Evolutionary conservation across 2,113 vertebrate species (phyloP), one percentile per base, ranked within the genome.

Genomic region (Phyllopteryx taeniolatus): DNA sequence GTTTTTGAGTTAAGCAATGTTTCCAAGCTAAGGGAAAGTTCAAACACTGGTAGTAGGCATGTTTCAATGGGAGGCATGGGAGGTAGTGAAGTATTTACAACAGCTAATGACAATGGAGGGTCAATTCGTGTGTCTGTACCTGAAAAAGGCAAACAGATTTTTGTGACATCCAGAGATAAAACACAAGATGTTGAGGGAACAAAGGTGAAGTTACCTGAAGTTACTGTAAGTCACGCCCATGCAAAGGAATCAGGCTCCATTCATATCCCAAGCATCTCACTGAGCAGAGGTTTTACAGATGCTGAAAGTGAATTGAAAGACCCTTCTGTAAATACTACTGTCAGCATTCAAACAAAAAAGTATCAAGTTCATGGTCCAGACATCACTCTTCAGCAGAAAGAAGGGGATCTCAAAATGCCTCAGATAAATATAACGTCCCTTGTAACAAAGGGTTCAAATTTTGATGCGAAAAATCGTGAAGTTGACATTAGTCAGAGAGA

Each of bases 1-100:
- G 82, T 83, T 76, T 90, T 86, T 85, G 90, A 90, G 63, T 73
- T 84, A 84, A 78, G 86, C 1, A 83, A 86, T 76, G 54, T 85
- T 77, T 75, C 89, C 76, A 83, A 66, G 44, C 44, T 47, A 66
- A 47, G 14, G 44, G 64, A 46, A 27, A 75, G 78, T 43, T 72
- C 74, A 86, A 81, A 76, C 72, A 82, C 70, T 81, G 86, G 77
- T 35, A 63, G 62, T 65, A 82, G 70, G 14, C 33, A 77, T 72
- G 68, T 83, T 47, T 72, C 75, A 81, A 59, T 73, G 49, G 79
- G 68, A 49, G 72, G 71, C 15, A 27, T 67, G 15, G 78, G 62
- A 68, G 67, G 63, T 67, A 64, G 70, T 72, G 78, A 75, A 20
- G 74, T 79, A 35, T 68, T 51, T 35, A 71, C 77, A 72, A 9